Evolutionary conservation across 92 coral and sea anemone species (phyloP).

Genomic region (Pocillopora meandrina): DNA sequence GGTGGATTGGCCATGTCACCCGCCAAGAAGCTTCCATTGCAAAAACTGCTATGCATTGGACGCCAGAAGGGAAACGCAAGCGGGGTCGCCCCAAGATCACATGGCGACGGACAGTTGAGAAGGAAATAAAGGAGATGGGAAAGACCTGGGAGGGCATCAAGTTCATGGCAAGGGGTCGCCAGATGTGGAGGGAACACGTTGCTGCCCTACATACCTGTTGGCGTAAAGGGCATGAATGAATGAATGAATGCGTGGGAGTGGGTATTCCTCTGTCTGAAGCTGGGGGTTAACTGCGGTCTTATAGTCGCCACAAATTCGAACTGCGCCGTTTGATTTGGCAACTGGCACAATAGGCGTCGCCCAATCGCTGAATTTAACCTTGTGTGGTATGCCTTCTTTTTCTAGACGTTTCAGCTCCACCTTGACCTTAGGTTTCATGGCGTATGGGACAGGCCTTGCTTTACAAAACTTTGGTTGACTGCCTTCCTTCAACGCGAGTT

Average conservation of each 20-base stretch:
- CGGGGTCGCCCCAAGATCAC: no score
- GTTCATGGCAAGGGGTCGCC: no score
- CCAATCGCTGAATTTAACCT: constrained; percentile 46
- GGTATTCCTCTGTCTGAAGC: constrained; percentile 51
- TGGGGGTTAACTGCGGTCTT: constrained; percentile 50
- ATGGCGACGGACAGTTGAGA: no score
- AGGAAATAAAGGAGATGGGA: no score
- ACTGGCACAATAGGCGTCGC: constrained; percentile 41
- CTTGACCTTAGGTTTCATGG: not conserved
- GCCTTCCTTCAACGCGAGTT: constrained; percentile 23
- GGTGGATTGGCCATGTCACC: no score
- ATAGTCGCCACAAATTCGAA: constrained; percentile 15
- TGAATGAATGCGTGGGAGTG: constrained; percentile 31
- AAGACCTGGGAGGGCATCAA: no score
- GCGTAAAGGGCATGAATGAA: no score
- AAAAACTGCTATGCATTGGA: no score
- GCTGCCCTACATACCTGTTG: no score
- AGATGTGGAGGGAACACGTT: no score
- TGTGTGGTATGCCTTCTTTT: constrained; percentile 33
- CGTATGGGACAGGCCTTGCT: constrained; percentile 34
- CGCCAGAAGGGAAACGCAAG: no score
- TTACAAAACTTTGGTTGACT: constrained; percentile 46
- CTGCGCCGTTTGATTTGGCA: constrained; percentile 1
- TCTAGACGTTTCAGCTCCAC: not conserved
- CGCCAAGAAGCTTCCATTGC: no score